Percentiles rank a stretch among this genome's conserved stretches.
Conservation (phyloP, 2,113 vertebrate species). For the Pitta sordida region DNA sequence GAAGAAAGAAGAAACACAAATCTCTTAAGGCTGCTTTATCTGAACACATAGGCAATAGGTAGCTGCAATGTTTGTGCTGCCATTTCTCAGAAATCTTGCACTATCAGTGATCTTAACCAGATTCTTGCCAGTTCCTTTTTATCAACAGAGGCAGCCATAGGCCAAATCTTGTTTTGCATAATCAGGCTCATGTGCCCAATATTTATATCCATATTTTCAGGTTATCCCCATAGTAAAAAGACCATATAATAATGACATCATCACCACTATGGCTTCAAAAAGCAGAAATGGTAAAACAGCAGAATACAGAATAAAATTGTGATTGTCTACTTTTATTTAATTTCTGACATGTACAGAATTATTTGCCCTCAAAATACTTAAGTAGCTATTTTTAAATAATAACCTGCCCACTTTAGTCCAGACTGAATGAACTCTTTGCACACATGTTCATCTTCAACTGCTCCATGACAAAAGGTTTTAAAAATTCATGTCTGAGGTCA, state of each 20-base stretch:
- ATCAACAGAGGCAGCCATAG: background rate
- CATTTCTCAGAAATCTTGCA: background rate
- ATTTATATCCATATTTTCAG: background rate
- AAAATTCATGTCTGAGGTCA: background rate
- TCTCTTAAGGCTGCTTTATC: background rate
- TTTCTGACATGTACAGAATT: background rate
- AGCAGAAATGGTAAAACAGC: background rate
- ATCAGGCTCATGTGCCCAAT: background rate
- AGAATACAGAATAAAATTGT: background rate
- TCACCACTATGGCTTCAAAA: background rate
- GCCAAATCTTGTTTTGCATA: background rate
- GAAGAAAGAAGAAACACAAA: background rate
- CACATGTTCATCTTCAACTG: background rate
- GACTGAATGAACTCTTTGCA: background rate
- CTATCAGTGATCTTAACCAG: background rate
- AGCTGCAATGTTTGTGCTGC: background rate
- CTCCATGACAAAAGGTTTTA: background rate
- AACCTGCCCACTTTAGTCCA: background rate
- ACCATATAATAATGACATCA: background rate
- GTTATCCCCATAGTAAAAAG: background rate
- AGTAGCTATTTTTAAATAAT: background rate
- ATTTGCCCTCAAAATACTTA: background rate
- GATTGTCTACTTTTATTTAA: background rate
- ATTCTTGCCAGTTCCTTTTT: background rate
- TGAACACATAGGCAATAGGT: background rate